These are phyloP conservation scores for Psittacula derbiana DNA, from an alignment of 2,797 vertebrate genomes.

Conservation along the genomic window DNA sequence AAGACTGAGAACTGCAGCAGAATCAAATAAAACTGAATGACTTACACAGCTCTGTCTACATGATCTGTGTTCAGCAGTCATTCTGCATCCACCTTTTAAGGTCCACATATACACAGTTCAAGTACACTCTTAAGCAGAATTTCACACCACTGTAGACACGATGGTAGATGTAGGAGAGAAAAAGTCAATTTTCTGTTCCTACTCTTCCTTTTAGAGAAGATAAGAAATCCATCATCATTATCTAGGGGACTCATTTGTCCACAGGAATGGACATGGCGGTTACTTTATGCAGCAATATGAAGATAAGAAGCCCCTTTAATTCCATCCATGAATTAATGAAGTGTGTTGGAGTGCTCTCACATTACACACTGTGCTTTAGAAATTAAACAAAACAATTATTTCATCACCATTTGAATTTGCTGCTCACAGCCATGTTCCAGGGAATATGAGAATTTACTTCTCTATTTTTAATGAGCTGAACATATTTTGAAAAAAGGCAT, in stretches of 20 bases:
- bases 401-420: background rate
- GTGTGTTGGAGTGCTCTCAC: too few relatives aligned
- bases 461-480: background rate
- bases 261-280: background rate
- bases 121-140: background rate
- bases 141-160: background rate
- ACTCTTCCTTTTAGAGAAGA: background rate
- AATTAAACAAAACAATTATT: background rate
- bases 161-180: background rate
- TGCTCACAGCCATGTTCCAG: background rate
- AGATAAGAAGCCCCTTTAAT: background rate
- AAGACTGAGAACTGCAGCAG: background rate
- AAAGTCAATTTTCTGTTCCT: background rate
- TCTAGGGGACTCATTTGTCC: background rate
- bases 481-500: background rate
- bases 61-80: background rate
- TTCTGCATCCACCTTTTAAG: background rate
- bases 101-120: background rate
- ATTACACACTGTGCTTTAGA: background rate
- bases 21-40: background rate
- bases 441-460: background rate
- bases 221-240: background rate
- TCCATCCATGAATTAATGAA: background rate
- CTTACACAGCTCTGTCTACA: background rate
- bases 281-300: background rate